Base-by-base conservation (phyloP, 2,888 invertebrate species). In the Polyommatus iphigenia region DNA sequence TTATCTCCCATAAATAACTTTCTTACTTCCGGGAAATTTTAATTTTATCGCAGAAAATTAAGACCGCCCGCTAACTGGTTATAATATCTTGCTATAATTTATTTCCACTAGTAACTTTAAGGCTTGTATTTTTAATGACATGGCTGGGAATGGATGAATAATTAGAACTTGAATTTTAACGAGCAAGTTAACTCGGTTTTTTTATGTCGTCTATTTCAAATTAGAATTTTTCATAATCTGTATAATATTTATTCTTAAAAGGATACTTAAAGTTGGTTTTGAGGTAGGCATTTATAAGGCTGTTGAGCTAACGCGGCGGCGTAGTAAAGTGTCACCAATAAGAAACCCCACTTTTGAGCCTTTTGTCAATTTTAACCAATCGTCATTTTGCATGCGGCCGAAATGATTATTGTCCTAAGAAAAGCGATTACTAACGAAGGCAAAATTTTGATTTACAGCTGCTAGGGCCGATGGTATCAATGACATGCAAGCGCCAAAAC, bases 91-190 rank as follows among this genome's bases (percentile, higher is more conserved):
- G 72, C n/a, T 72, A 72, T 29, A 72, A 72, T 41, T 72, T 41
- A 72, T 72, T 72, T 72, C 41, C 72, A 41, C 72, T 41, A 41
- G 67, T 41, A 72, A 36, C 41, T 72, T 71, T 41, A 72, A 41
- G 72, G 72, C 41, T 41, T 72, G 72, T 72, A 72, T 72, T 72
- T 72, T 72, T 72, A 72, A 72, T 72, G 72, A 72, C 72, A 72
- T 41, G 41, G 72, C 72, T 72, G 72, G 41, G 41, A 41, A 36
- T 41, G 71, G 36, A 18, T 36, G 72, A 41, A 72, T 72, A 72
- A 72, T 72, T 32, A 67, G 67, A 67, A 67, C 29, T 67, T 67
- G 67, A 67, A 67, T 67, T 67, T 67, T 67, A 67, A 67, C 67
- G 67, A 67, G 29, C 67, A 67, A 67, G 67, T 67, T 67, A 18